Conservation (phyloP, 2,888 invertebrate genomes). For the Erebia palarica region DNA sequence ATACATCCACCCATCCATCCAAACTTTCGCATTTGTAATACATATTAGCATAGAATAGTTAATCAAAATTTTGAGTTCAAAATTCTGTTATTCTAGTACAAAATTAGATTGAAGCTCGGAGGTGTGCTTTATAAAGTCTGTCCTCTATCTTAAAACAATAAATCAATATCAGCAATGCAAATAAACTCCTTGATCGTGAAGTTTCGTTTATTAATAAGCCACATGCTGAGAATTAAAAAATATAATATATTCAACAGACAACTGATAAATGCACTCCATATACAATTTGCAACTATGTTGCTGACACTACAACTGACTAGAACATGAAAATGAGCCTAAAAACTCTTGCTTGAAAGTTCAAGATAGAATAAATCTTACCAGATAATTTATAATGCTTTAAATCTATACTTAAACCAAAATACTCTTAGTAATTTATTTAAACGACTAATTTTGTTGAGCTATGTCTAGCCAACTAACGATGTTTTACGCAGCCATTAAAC, state of each 20-base stretch:
- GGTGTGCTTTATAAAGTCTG: no score
- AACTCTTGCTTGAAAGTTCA: background rate
- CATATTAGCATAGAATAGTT: no score
- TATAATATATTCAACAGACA: constrained; percentile 14
- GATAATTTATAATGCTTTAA: background rate
- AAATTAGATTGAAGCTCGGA: no score
- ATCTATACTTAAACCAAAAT: constrained; percentile 4
- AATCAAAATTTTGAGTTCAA: no score
- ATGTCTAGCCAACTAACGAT: background rate
- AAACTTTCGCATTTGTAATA: no score
- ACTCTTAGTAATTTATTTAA: constrained; percentile 1
- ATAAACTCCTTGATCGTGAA: background rate
- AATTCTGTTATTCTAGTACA: no score
- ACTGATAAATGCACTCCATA: constrained; percentile 17
- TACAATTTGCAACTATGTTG: constrained; percentile 36
- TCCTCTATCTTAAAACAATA: no score
- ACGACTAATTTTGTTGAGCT: constrained; percentile 12
- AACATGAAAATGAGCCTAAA: constrained; percentile 6
- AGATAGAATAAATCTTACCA: constrained; percentile 1
- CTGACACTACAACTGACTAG: background rate
- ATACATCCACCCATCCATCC: no score
- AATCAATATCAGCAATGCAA: no score
- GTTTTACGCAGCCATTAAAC: background rate
- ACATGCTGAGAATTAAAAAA: constrained; percentile 6
- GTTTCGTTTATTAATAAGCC: background rate